These are phyloP conservation scores for Eulimnadia texana DNA, from an alignment of 1,140 invertebrate genomes.

Conservation along the genomic window DNA sequence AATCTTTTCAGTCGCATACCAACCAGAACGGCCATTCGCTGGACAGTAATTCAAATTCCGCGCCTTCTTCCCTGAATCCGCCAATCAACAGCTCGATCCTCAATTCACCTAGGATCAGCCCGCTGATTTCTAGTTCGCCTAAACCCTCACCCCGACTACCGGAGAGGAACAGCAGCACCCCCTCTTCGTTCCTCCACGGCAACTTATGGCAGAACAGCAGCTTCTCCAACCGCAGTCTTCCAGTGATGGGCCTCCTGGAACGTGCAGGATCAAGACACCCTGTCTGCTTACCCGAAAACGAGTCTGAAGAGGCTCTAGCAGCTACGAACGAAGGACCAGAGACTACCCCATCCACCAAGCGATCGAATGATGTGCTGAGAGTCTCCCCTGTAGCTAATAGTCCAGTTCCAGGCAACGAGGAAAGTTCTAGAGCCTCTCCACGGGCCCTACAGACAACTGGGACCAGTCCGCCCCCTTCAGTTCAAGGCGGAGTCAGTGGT, in stretches of 20 bases:
- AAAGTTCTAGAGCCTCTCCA: neutral
- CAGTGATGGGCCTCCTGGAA: neutral
- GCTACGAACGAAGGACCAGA: neutral
- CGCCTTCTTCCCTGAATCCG: neutral
- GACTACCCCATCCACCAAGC: constrained; percentile 13
- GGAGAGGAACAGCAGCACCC: neutral
- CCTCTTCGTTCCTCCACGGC: neutral
- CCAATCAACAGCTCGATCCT: neutral
- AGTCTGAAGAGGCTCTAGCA: neutral
- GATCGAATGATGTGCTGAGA: neutral
- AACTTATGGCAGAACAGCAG: neutral
- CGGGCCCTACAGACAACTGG: neutral
- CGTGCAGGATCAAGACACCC: constrained; percentile 4
- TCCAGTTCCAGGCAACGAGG: neutral
- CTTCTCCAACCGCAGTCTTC: neutral
- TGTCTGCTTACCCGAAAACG: neutral
- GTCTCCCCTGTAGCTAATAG: neutral
- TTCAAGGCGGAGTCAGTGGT: neutral
- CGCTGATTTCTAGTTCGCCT: neutral
- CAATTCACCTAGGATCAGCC: neutral
- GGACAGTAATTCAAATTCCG: neutral
- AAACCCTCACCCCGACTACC: neutral
- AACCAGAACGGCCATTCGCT: neutral
- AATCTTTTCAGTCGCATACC: neutral
- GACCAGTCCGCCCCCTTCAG: neutral